Base-by-base conservation (phyloP, 1,140 invertebrate genomes). In the Scylla paramamosain region DNA sequence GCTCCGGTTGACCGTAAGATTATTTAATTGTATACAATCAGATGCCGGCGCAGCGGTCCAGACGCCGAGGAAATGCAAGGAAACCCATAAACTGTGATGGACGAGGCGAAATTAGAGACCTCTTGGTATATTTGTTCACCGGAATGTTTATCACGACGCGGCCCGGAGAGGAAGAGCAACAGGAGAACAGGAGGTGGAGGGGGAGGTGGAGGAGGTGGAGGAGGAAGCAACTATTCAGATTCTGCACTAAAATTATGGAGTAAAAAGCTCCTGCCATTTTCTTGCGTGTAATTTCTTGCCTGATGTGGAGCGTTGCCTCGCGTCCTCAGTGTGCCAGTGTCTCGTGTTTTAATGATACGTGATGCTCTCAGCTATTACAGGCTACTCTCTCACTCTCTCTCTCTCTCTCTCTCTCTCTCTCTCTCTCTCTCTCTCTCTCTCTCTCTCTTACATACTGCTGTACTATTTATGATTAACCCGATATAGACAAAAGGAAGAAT, bases 101-200 rank as follows among this genome's bases (percentile, higher is more conserved):
- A 77, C 67, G 67, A 77, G 67, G 67, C 67, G 67, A 77, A 77
- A 77, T 77, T 77, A 77, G 67, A 77, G 67, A 77, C 67, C 16
- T 20, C 39, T 59, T n/a, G 16, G 67, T 77, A 77, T 77, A 77
- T 77, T 77, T 77, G 67, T 77, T 77, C 67, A 77, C 67, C n/a
- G 67, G 67, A n/a, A 12, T 77, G 67, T 77, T 77, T 77, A 77
- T 77, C 67, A 25, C 67, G 67, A 77, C 67, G 20, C 67, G 67
- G 67, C 67, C 67, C 67, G 16, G 20, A n/a, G 67, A 77, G 67
- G 67, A 77, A n/a, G 67, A 77, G n/a, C 20, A 77, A 77, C 20
- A 77, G 67, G 20, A 77, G 67, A 77, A 20, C 20, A 77, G 25
- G 67, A 77, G 67, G n/a, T 20, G 67, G 67, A 77, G 67, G 67